Evolutionary conservation across 2,888 invertebrate species (phyloP).

Genomic region (Drosophila kambysellisi): DNA sequence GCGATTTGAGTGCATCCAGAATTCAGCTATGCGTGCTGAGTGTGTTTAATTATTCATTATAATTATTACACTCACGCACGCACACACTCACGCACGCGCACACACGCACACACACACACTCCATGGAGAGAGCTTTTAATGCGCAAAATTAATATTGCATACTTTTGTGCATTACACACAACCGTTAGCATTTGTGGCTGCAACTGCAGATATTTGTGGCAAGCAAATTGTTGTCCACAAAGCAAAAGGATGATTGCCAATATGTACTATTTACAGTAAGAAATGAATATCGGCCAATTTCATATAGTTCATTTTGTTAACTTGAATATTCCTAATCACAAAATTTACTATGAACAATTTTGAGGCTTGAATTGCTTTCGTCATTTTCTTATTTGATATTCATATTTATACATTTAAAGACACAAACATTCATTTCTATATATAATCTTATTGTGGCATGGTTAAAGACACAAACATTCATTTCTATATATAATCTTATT

Average conservation of each 20-base stretch:
- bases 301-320: not conserved
- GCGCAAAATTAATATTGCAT: conserved; percentile 8
- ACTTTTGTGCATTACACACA: conserved; percentile 2
- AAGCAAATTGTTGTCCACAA: not conserved
- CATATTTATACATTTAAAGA: not conserved
- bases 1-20: conserved; percentile 24
- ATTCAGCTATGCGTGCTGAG: conserved; percentile 15
- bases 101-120: not conserved
- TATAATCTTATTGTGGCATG: too few species aligned
- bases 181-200: conserved; percentile 2
- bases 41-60: conserved; percentile 41
- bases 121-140: not conserved
- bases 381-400: not conserved
- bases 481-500: too few species aligned
- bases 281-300: not conserved
- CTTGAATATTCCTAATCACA: not conserved
- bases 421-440: not conserved
- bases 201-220: not conserved
- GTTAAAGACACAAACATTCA: too few species aligned
- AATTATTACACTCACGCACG: conserved; percentile 24
- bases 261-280: not conserved
- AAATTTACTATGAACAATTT: not conserved
- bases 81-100: not conserved
- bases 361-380: not conserved
- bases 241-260: not conserved